Percentiles rank a stretch among this genome's conserved stretches.
These are phyloP conservation scores for Tachina lurida DNA, from an alignment of 2,888 invertebrate species.

Conservation along the genomic window DNA sequence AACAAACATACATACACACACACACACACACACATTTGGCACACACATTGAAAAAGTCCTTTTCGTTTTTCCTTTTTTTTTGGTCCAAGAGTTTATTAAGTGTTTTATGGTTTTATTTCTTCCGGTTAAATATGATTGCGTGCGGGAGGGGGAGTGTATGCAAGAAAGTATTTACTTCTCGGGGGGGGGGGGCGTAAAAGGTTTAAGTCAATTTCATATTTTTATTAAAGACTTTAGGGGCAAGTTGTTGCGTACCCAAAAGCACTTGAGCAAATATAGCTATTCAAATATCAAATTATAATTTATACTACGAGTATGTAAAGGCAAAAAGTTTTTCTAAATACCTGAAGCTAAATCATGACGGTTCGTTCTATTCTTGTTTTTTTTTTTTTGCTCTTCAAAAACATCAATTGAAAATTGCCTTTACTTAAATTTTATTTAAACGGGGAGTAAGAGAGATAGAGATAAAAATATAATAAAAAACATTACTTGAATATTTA, in stretches of 20 bases:
- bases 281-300: constrained; percentile 8
- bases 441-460: background rate
- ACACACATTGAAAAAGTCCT: background rate
- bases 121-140: background rate
- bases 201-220: constrained; percentile 4
- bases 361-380: background rate
- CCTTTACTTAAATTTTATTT: constrained; percentile 6
- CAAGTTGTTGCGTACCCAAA: background rate
- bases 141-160: too few species aligned
- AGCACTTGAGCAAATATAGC: background rate
- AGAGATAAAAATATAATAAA: background rate
- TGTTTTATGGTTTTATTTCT: constrained; percentile 56
- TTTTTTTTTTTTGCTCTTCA: background rate
- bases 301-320: background rate
- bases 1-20: background rate
- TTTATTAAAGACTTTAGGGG: constrained; percentile 14
- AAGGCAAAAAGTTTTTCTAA: background rate
- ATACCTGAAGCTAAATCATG: constrained; percentile 3
- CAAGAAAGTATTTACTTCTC: background rate
- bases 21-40: constrained; percentile 22
- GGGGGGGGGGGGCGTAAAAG: background rate
- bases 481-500: constrained; percentile 41
- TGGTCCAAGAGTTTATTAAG: constrained; percentile 32
- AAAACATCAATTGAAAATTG: constrained; percentile 8
- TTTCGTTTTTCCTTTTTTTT: background rate